Conservation (phyloP, 2,888 invertebrate genomes). For the Acheta domesticus region DNA sequence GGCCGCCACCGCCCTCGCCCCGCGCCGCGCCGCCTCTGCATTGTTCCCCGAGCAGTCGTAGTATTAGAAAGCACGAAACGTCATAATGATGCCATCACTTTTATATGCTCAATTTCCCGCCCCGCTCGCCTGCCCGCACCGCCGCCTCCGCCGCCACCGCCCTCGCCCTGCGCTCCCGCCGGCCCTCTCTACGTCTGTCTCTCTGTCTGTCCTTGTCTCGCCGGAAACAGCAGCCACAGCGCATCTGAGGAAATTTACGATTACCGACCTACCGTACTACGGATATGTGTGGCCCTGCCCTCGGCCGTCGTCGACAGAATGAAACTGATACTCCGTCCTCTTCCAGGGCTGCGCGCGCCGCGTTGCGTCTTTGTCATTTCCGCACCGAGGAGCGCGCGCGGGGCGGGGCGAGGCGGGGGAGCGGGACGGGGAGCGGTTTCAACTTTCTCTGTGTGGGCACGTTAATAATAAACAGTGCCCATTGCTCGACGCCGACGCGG, state of each 20-base stretch:
- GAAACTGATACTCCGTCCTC: not conserved
- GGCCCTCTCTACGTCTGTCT: too few species aligned
- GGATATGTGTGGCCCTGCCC: slow-evolving; percentile 18
- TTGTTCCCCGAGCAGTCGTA: slow-evolving; percentile 3
- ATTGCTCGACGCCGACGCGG: not conserved
- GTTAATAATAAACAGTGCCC: slow-evolving; percentile 10
- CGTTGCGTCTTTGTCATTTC: slow-evolving; percentile 3
- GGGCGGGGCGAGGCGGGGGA: not conserved
- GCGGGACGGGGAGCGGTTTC: not conserved
- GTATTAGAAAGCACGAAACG: not conserved
- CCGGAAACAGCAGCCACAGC: not conserved
- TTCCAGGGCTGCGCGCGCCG: not conserved
- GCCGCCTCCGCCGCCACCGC: too few species aligned
- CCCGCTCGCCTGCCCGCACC: too few species aligned
- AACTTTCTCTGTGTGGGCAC: not conserved
- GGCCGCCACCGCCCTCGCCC: not conserved
- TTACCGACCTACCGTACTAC: slow-evolving; percentile 18
- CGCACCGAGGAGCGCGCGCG: not conserved
- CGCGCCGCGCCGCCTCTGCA: not conserved
- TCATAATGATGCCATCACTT: not conserved
- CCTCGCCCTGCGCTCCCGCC: too few species aligned
- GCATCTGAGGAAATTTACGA: slow-evolving; percentile 18
- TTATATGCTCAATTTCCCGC: too few species aligned
- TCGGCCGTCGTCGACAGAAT: not conserved
- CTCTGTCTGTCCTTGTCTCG: not conserved